Evolutionary conservation across 2,113 vertebrate genomes (phyloP).

Genomic region (Cavia aperea): DNA sequence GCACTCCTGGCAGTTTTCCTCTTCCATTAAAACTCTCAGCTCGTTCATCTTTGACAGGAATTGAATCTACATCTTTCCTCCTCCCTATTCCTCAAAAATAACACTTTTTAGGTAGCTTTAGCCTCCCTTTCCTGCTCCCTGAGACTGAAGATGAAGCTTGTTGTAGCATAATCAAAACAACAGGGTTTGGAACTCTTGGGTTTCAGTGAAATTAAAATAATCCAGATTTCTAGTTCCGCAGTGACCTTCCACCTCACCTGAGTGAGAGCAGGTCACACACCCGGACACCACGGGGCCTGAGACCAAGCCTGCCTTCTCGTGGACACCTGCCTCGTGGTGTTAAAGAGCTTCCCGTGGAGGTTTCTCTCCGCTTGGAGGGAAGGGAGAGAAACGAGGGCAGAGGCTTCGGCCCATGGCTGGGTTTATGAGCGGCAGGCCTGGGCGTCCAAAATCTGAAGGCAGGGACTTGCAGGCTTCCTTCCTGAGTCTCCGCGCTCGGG

Average conservation of each 20-base stretch:
- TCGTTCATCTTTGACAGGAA: neutral
- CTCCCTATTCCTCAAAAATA: neutral
- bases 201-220: neutral
- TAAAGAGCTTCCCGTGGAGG: neutral
- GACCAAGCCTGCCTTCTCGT: fast-evolving
- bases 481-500: neutral
- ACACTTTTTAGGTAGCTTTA: neutral
- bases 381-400: neutral
- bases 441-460: neutral
- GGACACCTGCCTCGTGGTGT: fast-evolving
- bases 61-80: too few relatives aligned
- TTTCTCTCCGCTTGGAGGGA: neutral
- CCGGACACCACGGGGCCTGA: fast-evolving
- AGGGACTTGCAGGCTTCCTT: neutral
- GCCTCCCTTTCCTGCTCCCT: neutral
- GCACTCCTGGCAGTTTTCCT: neutral
- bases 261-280: fast-evolving
- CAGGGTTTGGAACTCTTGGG: fast-evolving
- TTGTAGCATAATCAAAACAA: neutral
- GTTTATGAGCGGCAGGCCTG: neutral
- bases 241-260: neutral
- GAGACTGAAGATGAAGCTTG: neutral
- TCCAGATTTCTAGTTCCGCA: neutral
- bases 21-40: neutral
- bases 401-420: neutral